These are phyloP conservation scores for Lutjanus argentimaculatus DNA, from an alignment of 2,797 vertebrate species.

Conservation along the genomic window DNA sequence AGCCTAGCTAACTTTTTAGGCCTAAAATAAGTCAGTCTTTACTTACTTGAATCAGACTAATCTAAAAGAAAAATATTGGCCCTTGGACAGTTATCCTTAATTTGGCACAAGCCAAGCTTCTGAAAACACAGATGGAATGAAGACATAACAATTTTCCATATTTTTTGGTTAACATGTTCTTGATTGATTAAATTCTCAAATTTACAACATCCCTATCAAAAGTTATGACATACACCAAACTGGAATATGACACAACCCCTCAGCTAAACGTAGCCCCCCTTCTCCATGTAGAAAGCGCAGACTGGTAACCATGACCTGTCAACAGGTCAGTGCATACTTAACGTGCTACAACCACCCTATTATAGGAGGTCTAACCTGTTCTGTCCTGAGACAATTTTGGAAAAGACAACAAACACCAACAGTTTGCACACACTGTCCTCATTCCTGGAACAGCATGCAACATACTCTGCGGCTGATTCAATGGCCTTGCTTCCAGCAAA, in stretches of 20 bases:
- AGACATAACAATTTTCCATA: no score
- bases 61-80: no score
- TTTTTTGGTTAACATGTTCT: neutral
- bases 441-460: conserved; percentile 56
- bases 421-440: conserved; percentile 53
- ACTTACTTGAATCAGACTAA: no score
- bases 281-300: conserved; percentile 33
- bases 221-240: neutral
- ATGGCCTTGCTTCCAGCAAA: conserved; percentile 58
- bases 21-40: no score
- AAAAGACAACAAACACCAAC: conserved; percentile 60
- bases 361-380: conserved; percentile 55
- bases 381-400: conserved; percentile 45
- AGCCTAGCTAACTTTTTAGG: neutral
- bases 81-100: neutral
- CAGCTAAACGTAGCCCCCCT: neutral
- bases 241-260: conserved; percentile 23
- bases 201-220: neutral
- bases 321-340: conserved; percentile 52
- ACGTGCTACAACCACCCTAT: conserved; percentile 51
- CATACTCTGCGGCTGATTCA: conserved; percentile 45
- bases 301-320: conserved; percentile 39
- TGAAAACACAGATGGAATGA: neutral
- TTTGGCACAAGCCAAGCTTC: neutral
- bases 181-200: neutral